Evolutionary conservation across 2,113 vertebrate species (phyloP), one percentile per base, ranked within the genome.

Genomic region (Brachyhypopomus occidentalis): DNA sequence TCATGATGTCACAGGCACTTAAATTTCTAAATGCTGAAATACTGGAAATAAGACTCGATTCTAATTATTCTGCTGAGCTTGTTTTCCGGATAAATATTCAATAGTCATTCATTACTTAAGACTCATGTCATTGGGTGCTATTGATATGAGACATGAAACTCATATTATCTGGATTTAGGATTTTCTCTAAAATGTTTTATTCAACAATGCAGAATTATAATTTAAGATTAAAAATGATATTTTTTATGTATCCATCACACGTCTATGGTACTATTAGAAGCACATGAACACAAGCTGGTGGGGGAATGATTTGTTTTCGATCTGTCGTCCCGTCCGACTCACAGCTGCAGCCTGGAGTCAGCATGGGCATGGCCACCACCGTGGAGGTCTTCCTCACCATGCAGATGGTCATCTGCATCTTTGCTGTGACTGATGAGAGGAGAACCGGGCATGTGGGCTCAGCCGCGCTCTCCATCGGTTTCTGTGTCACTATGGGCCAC

Each of bases 311-410:
- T 0, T n/a, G 14, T 72, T 66, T 55, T 36, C n/a, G 25, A 69
- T 64, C 45, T 30, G 7, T 71, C 45, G 84, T 45, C 80, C 14
- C 83, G 16, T 73, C n/a, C 55, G 62, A 0, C 67, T 78, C 75
- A 0, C 89, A 97, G 97, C 87, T 98, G 81, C 96, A 98, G 86
- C 94, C 96, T 2, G 93, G 95, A 71, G 91, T 98, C 84, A 96
- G 95, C 19, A 89, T 94, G 81, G 95, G 95, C 75, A 97, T 97
- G 94, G 96, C 92, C 84, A 96, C 95, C 84, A 94, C 93, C 0
- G 95, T 98, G 90, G 97, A 98, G 93, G 93, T 96, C 58, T 95
- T 98, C 90, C 92, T 98, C 81, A 98, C 96, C 0, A 92, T 97
- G 86, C 96, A 97, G 90, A 94, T 97, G 0, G 92, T 97, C 78